A percentile compares a stretch with the other conserved stretches of the same genome.
Evolutionary conservation across 2,113 vertebrate genomes (phyloP).

Genomic region (human (Homo sapiens)): DNA sequence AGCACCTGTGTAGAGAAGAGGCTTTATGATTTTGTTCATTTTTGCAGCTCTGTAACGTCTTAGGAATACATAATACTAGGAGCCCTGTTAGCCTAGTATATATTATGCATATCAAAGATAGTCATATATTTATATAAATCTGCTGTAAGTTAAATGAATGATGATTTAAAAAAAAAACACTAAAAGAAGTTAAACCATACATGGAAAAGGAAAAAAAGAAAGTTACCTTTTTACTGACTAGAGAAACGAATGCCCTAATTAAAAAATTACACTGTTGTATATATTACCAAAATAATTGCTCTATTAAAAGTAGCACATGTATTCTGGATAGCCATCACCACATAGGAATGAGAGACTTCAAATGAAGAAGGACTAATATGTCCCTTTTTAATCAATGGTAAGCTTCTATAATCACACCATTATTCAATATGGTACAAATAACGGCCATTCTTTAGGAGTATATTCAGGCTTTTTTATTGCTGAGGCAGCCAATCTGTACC

Average conservation of each 20-base stretch:
- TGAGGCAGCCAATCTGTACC: neutral
- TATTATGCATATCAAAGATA: neutral
- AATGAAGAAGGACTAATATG: neutral
- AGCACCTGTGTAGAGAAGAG: conserved; percentile 85
- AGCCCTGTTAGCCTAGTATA: neutral
- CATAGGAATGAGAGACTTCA: neutral
- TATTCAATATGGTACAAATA: neutral
- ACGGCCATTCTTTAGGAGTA: neutral
- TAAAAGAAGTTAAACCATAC: neutral
- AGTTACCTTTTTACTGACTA: neutral
- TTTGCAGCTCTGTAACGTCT: neutral
- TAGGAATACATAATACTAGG: accelerated
- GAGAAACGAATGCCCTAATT: neutral
- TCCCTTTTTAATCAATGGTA: neutral
- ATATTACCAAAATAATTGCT: neutral
- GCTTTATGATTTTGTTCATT: neutral
- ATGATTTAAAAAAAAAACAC: neutral
- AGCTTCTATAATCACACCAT: neutral
- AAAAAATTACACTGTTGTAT: neutral
- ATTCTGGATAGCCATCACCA: neutral
- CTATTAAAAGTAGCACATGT: neutral
- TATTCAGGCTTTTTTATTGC: neutral
- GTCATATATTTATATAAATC: neutral
- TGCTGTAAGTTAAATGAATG: neutral
- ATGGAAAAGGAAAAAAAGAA: neutral